Conservation (phyloP, 2,113 vertebrate species). For the Mellivora capensis region DNA sequence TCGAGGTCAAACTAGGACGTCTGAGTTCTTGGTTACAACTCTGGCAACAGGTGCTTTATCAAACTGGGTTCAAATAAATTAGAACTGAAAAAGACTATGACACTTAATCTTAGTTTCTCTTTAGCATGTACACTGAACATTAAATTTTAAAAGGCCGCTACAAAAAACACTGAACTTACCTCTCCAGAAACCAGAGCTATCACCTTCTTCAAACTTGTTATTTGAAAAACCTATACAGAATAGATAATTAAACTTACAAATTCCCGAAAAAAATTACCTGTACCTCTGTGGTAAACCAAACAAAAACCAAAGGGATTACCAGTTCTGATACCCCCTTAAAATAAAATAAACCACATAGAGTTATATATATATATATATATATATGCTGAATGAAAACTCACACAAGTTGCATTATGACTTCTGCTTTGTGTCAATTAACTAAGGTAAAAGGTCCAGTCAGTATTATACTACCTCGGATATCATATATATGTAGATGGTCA, state of each 20-base stretch:
- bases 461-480: neutral
- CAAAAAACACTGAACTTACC: conserved; percentile 56
- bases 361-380: neutral
- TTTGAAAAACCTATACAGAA: conserved; percentile 61
- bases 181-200: conserved; percentile 69
- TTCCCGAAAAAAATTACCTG: neutral
- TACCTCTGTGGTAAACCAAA: neutral
- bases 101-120: neutral
- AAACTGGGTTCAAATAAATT: neutral
- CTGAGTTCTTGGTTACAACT: neutral
- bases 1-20: neutral
- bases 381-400: neutral
- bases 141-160: neutral
- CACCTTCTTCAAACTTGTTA: conserved; percentile 69
- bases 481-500: neutral
- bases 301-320: neutral
- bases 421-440: neutral
- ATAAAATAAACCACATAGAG: neutral
- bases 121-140: neutral
- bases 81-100: neutral
- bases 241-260: conserved; percentile 25
- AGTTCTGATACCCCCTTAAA: neutral
- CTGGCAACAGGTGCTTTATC: neutral
- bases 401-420: neutral
- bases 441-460: neutral